Conservation (phyloP, 1,140 invertebrate species). For the Tetramorium parvispinum region DNA sequence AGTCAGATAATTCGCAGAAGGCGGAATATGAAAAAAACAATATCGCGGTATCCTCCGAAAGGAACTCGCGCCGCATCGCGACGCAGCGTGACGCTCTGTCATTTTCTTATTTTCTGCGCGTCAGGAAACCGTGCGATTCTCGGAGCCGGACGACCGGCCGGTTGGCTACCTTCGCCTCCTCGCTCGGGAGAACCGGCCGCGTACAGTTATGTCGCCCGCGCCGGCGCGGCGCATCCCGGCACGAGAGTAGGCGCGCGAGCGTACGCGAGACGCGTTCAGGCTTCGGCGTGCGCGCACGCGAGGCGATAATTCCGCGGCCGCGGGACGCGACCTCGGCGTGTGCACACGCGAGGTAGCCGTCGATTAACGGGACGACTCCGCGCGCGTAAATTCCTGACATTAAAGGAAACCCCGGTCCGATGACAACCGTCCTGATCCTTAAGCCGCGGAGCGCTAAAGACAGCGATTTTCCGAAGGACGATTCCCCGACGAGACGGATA, state of each 20-base stretch:
- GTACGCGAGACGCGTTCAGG: not conserved
- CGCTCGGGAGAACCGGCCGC: conserved; percentile 21
- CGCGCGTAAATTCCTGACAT: conserved; percentile 37
- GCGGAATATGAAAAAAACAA: no score
- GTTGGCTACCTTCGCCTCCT: conserved; percentile 5
- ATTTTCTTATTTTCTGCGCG: conserved; percentile 54
- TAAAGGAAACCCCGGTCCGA: conserved; percentile 23
- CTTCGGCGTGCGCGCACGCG: conserved; percentile 8
- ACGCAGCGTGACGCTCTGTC: conserved; percentile 64
- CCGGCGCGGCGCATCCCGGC: not conserved
- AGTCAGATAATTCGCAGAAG: no score
- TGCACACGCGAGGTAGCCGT: conserved; percentile 17
- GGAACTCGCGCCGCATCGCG: not conserved
- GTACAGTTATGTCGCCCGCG: conserved; percentile 65
- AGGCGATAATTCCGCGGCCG: conserved; percentile 27
- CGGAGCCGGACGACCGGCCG: not conserved
- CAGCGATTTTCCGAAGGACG: not conserved
- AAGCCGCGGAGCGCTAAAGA: not conserved
- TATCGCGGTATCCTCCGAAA: no score
- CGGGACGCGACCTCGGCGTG: conserved; percentile 22
- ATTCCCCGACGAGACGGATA: not conserved
- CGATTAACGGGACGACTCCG: conserved; percentile 34
- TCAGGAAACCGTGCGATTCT: conserved; percentile 25
- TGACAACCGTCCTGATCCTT: not conserved
- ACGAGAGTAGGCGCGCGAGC: conserved; percentile 23